These are phyloP conservation scores for Monomorium pharaonis DNA, from an alignment of 1,140 invertebrate species.

Conservation along the genomic window DNA sequence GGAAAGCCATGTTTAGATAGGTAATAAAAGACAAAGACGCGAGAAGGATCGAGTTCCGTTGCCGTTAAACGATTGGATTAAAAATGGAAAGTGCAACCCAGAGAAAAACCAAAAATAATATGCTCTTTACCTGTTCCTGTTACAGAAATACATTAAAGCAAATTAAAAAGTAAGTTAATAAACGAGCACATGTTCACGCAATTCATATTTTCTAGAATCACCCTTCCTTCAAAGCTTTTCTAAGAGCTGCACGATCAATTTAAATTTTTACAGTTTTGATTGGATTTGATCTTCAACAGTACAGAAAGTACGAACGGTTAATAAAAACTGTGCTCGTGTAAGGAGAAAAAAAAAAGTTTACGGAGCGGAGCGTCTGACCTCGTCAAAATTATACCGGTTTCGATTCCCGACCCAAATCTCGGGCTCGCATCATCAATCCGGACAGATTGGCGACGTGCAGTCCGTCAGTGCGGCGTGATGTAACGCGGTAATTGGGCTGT, in stretches of 20 bases:
- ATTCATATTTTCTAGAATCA: background rate
- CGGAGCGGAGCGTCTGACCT: background rate
- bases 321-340: background rate
- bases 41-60: background rate
- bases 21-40: constrained; percentile 8
- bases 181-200: too few species aligned
- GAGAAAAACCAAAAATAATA: background rate
- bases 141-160: background rate
- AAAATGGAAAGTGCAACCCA: background rate
- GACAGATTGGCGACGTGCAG: background rate
- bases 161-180: background rate
- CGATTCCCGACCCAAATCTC: background rate
- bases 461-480: background rate
- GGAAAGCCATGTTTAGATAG: background rate
- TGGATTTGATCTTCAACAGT: background rate
- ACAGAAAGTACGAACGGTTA: background rate
- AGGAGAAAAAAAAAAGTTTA: background rate
- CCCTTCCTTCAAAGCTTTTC: background rate
- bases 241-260: background rate
- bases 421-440: background rate
- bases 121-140: background rate
- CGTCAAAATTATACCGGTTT: background rate
- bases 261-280: background rate
- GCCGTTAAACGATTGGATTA: background rate
- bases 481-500: constrained; percentile 18